A percentile compares a stretch with the other conserved stretches of the same genome.
Evolutionary conservation across 2,888 invertebrate genomes (phyloP).

Genomic region (Salpingus planirostris): DNA sequence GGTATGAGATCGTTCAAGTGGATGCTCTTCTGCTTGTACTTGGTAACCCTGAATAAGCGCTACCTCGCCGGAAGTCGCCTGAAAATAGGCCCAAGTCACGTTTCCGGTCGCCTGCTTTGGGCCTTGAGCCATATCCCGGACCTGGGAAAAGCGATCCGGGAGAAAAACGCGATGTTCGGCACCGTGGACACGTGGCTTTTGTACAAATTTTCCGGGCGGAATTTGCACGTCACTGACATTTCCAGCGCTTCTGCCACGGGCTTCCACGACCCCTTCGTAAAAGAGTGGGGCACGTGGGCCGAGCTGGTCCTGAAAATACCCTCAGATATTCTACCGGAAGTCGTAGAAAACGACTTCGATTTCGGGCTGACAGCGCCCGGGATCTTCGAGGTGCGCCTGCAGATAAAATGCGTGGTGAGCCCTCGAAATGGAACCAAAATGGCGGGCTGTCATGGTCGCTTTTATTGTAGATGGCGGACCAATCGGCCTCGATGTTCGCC

Average conservation of each 20-base stretch:
- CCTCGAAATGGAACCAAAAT: too few species aligned
- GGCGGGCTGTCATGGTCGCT: too few species aligned
- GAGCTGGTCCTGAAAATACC: conserved; percentile 64
- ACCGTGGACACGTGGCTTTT: conserved; percentile 91
- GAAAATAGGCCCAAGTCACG: conserved; percentile 79
- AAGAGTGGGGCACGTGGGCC: conserved; percentile 74
- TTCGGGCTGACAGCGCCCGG: conserved; percentile 60
- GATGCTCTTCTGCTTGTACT: conserved; percentile 61
- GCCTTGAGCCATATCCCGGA: conserved; percentile 62
- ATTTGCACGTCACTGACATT: conserved; percentile 85
- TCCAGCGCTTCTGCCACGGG: conserved; percentile 88
- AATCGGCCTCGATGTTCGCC: conserved; percentile 84
- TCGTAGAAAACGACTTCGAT: conserved; percentile 67
- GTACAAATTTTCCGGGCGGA: conserved; percentile 63
- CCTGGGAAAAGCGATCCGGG: conserved; percentile 54
- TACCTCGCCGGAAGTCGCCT: conserved; percentile 79
- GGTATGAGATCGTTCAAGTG: conserved; percentile 52
- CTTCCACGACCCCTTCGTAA: conserved; percentile 84
- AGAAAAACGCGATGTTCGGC: conserved; percentile 67
- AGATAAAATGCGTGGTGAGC: conserved; percentile 69
- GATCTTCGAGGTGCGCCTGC: conserved; percentile 69
- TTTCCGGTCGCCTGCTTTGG: conserved; percentile 62
- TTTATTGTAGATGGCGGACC: conserved; percentile 74
- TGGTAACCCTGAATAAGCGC: conserved; percentile 68
- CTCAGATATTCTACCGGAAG: conserved; percentile 62